These are phyloP conservation scores for Nannobrachium achirus DNA, from an alignment of 2,113 vertebrate species.

Conservation along the genomic window DNA sequence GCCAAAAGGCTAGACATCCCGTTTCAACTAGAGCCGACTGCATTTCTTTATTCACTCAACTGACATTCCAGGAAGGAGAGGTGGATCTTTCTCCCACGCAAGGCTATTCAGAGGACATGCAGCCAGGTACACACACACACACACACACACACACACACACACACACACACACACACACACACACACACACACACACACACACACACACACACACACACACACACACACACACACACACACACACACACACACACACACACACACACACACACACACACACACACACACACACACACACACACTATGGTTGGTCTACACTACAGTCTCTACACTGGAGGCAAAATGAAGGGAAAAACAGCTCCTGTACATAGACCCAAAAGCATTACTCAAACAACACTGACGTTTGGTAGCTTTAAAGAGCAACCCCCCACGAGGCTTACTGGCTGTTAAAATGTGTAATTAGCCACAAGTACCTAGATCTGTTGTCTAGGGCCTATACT, in stretches of 20 bases:
- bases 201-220: not conserved
- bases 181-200: slow-evolving; percentile 15
- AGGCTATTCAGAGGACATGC: slow-evolving; percentile 51
- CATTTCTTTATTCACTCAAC: slow-evolving; percentile 65
- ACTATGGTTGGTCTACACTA: not conserved
- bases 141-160: not conserved
- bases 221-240: not conserved
- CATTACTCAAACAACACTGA: slow-evolving; percentile 33
- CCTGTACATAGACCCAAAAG: too few species aligned
- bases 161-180: not conserved
- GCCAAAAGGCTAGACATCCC: slow-evolving; percentile 41
- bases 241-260: not conserved
- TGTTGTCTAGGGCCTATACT: too few species aligned
- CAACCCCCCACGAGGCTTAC: not conserved
- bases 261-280: slow-evolving; percentile 13
- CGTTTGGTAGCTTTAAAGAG: slow-evolving; percentile 20
- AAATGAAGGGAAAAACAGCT: too few species aligned
- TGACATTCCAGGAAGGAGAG: slow-evolving; percentile 69
- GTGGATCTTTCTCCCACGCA: slow-evolving; percentile 60
- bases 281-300: not conserved
- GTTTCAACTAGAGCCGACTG: slow-evolving; percentile 46
- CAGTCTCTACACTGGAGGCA: too few species aligned
- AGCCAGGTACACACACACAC: slow-evolving; percentile 5
- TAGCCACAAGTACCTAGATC: not conserved
- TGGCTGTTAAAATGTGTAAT: not conserved